Evolutionary conservation across 2,113 vertebrate species (phyloP), one percentile per base, ranked within the genome.

Genomic region (Piprites chloris): DNA sequence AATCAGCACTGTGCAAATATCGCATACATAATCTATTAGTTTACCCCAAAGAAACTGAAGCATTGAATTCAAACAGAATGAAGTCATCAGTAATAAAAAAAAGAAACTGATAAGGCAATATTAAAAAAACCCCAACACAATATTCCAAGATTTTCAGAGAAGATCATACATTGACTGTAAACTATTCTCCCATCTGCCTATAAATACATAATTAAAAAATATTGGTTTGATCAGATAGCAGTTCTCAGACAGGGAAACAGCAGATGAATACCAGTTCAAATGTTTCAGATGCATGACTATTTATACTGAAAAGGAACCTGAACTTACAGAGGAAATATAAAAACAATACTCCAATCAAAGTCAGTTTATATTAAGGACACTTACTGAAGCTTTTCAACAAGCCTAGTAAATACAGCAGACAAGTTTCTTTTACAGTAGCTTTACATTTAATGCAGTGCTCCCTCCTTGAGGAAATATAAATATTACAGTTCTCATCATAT

Each of bases 21-120:
- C 73, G 96, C 98, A 98, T 98, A 97, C 98, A 98, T 98, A 98
- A 98, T 98, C 98, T 98, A 98, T 98, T 98, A 98, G 98, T 98
- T 98, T 98, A 98, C 97, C 96, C 97, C 95, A 97, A 98, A 97
- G 97, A 98, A 98, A 98, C 95, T 44, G 95, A 97, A 98, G 97
- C 97, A 97, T 81, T 97, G 97, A 98, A 98, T 98, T 98, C 97
- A 98, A 98, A 97, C 93, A 95, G 97, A 98, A 98, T 98, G 98
- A 98, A 98, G 97, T 98, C 98, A 98, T 98, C 97, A 97, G 97
- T 97, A 98, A 98, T 97, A 98, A 97, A 96, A 89, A 94, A 97
- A 93, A 89, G 81, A 96, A 97, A 96, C 89, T 77, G 97, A 98
- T 98, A 98, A 98, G 95, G 96, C 86, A 93, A 95, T 96, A 97